Evolutionary conservation across 1,140 invertebrate species (phyloP), one percentile per base, ranked within the genome.

Genomic region (Pseudomyrmex concolor): DNA sequence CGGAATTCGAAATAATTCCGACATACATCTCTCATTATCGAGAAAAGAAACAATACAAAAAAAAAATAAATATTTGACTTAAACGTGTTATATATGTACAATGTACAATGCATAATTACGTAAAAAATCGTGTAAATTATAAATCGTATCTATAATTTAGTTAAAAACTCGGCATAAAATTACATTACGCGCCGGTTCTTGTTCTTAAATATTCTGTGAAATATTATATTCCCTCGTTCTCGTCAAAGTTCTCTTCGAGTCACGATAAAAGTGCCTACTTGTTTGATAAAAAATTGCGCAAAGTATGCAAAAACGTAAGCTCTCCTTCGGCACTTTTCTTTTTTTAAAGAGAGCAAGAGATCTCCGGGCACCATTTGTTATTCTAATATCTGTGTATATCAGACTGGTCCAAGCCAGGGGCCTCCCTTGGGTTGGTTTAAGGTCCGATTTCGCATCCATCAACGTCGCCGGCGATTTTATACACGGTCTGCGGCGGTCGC

Each of bases 371-470:
- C 45, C 82, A 86, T 87, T 87, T 86, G 85, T 82, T 62, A 54
- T 80, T 80, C 66, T 80, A 80, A 80, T 80, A 70, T 71, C 66
- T 80, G 55, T 60, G 76, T 80, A 57, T 78, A 57, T 50, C 54
- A 71, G 54, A 71, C 76, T 80, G 76, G 76, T 59, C 76, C 76
- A 50, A 80, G 76, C 73, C 19, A 54, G 66, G 34, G 67, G 34
- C 34, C 73, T 85, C 57, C 66, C 54, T 13, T 54, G 45, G 55
- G 57, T 77, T 74, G 73, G 72, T 74, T 88, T 78, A 70, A 80
- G 68, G 66, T 25, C 54, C 55, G 78, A 88, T 87, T 85, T 72
- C 84, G 51, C 86, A 89, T 89, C 73, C 62, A 88, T 89, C 87
- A 89, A 89, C 62, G 87, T 89, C 87, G 57, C 7, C 19, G 54